Percentiles rank a stretch among this genome's conserved stretches.
phyloP scores from a whole-genome alignment of 2,888 invertebrate genomes.

The Protonemura montana region DNA sequence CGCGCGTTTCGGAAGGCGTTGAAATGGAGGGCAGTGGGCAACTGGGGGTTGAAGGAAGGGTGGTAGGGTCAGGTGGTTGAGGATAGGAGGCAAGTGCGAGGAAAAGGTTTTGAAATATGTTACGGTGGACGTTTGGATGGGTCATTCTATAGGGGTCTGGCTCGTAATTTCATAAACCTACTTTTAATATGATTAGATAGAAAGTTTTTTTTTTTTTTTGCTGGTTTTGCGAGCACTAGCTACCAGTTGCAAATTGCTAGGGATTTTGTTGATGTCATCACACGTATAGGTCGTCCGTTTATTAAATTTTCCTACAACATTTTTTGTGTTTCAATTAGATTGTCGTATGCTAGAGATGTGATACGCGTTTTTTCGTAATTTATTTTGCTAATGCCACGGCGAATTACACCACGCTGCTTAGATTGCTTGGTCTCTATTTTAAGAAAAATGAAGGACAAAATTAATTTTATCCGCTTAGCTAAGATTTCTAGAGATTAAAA shows the following conservation, averaged over 20 bases:
- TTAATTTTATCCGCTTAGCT: too few species aligned
- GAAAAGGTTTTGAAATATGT: not conserved
- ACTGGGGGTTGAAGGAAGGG: not conserved
- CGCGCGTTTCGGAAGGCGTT: not conserved
- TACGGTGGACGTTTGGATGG: not conserved
- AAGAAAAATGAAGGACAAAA: too few species aligned
- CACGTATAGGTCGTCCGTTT: not conserved
- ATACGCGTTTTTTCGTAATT: too few species aligned
- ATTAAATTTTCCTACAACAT: not conserved
- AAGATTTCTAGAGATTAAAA: too few species aligned
- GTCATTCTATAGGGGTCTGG: not conserved
- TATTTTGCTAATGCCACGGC: too few species aligned
- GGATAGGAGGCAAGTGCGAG: not conserved
- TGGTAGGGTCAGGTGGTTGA: not conserved
- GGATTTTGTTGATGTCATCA: not conserved
- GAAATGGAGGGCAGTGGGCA: not conserved
- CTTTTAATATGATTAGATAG: not conserved
- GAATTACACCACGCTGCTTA: too few species aligned
- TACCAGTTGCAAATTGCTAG: not conserved
- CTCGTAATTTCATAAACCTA: not conserved
- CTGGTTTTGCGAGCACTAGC: not conserved
- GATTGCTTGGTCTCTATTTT: too few species aligned
- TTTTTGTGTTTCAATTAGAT: not conserved
- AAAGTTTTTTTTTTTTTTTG: not conserved
- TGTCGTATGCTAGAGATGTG: not conserved